Evolutionary conservation across 2,888 invertebrate genomes (phyloP).

Genomic region (Protonemura montana): DNA sequence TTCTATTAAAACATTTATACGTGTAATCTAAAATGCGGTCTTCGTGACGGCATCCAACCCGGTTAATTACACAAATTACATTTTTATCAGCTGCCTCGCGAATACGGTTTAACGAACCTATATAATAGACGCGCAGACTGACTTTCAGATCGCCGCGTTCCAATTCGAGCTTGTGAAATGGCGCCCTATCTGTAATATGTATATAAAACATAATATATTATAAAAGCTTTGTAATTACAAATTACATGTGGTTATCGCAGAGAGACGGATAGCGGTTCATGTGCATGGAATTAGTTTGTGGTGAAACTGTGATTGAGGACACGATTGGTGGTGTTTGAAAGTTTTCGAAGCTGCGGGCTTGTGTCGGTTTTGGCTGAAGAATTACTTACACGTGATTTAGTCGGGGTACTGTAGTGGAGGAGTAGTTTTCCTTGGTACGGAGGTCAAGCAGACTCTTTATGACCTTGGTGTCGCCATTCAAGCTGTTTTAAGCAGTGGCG

Average conservation of each 20-base stretch:
- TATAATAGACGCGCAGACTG: not conserved
- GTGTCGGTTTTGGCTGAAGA: not conserved
- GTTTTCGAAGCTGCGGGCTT: not conserved
- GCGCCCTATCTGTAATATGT: conserved; percentile 8
- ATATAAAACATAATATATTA: no score
- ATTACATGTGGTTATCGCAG: not conserved
- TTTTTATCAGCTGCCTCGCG: conserved; percentile 8
- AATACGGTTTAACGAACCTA: not conserved
- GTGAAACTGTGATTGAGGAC: not conserved
- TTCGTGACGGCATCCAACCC: not conserved
- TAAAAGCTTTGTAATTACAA: not conserved
- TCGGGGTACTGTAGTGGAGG: no score
- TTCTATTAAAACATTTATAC: conserved; percentile 26
- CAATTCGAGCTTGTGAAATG: not conserved
- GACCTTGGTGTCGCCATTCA: no score
- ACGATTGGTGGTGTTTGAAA: not conserved
- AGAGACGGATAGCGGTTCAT: not conserved
- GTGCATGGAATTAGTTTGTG: not conserved
- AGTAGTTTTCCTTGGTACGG: no score
- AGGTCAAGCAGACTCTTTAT: no score
- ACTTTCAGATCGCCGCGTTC: not conserved
- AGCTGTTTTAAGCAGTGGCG: no score
- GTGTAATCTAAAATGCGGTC: conserved; percentile 26
- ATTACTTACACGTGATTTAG: not conserved
- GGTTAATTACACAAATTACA: conserved; percentile 22